Percentiles rank a stretch among this genome's conserved stretches.
These are phyloP conservation scores for Osmerus mordax DNA, from an alignment of 2,113 vertebrate species.

Conservation along the genomic window DNA sequence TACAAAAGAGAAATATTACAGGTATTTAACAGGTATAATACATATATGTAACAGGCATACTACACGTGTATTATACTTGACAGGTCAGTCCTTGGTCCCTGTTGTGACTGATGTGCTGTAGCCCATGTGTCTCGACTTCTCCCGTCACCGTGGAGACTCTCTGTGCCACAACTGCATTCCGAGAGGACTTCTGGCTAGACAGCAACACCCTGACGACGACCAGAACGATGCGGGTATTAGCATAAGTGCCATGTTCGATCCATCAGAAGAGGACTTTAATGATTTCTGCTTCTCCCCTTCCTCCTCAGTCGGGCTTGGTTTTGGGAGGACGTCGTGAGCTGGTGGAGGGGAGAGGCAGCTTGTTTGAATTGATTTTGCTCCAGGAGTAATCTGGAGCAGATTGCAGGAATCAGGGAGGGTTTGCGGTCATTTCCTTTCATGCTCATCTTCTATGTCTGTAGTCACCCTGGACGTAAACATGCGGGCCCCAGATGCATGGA, in stretches of 20 bases:
- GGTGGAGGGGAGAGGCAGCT: conserved; percentile 69
- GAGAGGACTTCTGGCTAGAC: conserved; percentile 51
- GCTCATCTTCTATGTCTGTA: conserved; percentile 80
- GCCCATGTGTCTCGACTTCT: too few relatives aligned
- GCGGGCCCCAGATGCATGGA: conserved; percentile 80
- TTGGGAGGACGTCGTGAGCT: conserved; percentile 79
- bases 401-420: conserved; percentile 77
- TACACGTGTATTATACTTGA: too few relatives aligned
- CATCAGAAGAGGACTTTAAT: conserved; percentile 74
- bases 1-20: too few relatives aligned
- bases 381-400: conserved; percentile 90
- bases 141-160: not conserved
- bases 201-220: conserved; percentile 53
- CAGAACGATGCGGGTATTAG: conserved; percentile 78
- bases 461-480: conserved; percentile 80
- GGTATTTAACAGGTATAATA: too few relatives aligned
- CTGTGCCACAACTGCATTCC: conserved; percentile 66
- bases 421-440: conserved; percentile 85
- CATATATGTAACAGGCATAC: too few relatives aligned
- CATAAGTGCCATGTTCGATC: conserved; percentile 89
- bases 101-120: too few relatives aligned
- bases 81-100: too few relatives aligned
- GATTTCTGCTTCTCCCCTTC: conserved; percentile 75
- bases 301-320: conserved; percentile 73
- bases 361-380: conserved; percentile 84